Evolutionary conservation across 92 coral and sea anemone species (phyloP).

Genomic region (Paragorgia papillata): DNA sequence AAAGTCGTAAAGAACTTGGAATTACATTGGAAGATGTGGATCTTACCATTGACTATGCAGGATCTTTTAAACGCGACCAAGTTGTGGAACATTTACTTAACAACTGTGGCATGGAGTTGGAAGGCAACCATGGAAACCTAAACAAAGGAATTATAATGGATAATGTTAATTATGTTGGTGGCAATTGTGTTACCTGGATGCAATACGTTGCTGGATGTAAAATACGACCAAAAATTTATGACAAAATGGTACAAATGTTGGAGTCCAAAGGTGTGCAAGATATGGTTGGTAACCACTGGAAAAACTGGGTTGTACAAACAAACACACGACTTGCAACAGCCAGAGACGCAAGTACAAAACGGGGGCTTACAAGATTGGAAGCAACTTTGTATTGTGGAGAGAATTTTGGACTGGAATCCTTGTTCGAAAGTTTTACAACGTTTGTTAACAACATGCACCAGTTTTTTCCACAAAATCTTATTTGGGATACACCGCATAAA

Average conservation of each 20-base stretch:
- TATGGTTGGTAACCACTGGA: neutral
- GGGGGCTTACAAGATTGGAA: neutral
- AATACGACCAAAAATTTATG: neutral
- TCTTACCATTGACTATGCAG: neutral
- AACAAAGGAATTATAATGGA: neutral
- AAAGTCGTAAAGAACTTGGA: neutral
- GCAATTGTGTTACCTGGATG: neutral
- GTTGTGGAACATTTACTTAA: neutral
- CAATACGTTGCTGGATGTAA: neutral
- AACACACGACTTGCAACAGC: neutral
- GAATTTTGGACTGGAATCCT: neutral
- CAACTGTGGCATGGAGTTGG: neutral
- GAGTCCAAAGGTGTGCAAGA: conserved; percentile 7
- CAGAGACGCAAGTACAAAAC: neutral
- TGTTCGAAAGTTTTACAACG: neutral
- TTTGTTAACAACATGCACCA: neutral
- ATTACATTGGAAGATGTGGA: neutral
- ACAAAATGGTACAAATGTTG: conserved; percentile 27
- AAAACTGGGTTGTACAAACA: neutral
- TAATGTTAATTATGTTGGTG: neutral
- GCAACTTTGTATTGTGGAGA: conserved; percentile 1
- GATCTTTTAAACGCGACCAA: neutral
- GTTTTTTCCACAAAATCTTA: neutral
- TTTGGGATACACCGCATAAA: conserved; percentile 20
- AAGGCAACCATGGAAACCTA: too few species aligned